Percentiles rank a stretch among this genome's conserved stretches.
Conservation (phyloP, 2,113 vertebrate genomes). For the Petaurus breviceps region DNA sequence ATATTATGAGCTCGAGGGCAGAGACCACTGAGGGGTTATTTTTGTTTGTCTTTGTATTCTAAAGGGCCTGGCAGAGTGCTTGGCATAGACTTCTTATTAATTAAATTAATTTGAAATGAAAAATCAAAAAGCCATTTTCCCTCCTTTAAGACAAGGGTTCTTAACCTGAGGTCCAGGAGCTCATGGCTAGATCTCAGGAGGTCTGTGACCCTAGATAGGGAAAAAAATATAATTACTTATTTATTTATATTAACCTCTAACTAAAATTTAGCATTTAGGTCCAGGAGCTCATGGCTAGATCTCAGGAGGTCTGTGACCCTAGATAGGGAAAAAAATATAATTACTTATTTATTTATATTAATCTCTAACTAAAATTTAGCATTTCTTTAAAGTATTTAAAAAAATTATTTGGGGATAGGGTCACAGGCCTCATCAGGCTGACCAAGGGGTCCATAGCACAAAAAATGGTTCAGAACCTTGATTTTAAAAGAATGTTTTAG, state of each 20-base stretch:
- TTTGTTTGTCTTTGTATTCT: background rate
- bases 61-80: background rate
- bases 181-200: too few relatives aligned
- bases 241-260: background rate
- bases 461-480: background rate
- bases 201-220: background rate
- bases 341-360: background rate
- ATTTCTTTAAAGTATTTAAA: background rate
- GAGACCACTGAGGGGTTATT: background rate
- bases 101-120: background rate
- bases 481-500: background rate
- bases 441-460: background rate
- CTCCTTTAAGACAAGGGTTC: background rate
- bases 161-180: background rate
- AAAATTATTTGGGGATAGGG: background rate
- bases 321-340: background rate
- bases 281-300: background rate
- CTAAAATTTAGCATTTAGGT: background rate
- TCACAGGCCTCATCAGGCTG: background rate
- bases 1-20: background rate
- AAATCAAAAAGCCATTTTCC: background rate
- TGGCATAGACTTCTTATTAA: background rate
- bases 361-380: background rate
- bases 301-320: background rate
- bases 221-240: background rate